Evolutionary conservation across 2,113 vertebrate species (phyloP), one percentile per base, ranked within the genome.

Genomic region (Actenoides lindsayi): DNA sequence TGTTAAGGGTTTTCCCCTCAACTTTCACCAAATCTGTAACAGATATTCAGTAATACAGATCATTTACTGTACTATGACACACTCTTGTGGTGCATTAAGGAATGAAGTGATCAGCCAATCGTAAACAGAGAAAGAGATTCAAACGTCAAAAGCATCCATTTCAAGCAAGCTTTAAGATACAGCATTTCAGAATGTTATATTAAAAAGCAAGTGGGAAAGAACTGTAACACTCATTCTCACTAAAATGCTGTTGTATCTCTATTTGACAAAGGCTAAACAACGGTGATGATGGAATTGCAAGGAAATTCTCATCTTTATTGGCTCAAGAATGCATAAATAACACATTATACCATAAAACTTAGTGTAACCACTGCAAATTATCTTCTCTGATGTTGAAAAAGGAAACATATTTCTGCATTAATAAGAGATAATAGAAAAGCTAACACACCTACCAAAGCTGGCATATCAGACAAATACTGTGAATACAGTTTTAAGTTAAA

Each of bases 81-180:
- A 97, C 95, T 96, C 96, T 97, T 96, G 96, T 97, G 96, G 96
- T 57, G 92, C 37, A 62, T 60, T 60, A 96, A 96, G 96, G 95
- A 97, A 97, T 94, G 60, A 89, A 95, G 73, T 62, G 60, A 86
- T 90, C 48, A 42, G 90, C 76, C 90, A 95, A 78, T 83, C 23
- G 5, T 27, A 81, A 81, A 41, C 0, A 1, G 78, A 90, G 33
- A 48, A 65, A 68, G 42, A 41, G 59, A 80, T 64, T 89, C 18
- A 75, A 93, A 63, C 31, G 0, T 2, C 77, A 53, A 88, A 89
- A 83, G 41, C 21, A 89, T 50, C 16, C 28, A 21, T 4, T 37
- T 25, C 31, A 90, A 87, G 71, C 3, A 56, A 65, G 35, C 33
- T 95, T 73, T 65, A 75, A 85, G 51, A 73, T 33, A 67, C 17